Evolutionary conservation across 2,797 vertebrate species (phyloP).

Genomic region (Scolopax bukidnonensis): DNA sequence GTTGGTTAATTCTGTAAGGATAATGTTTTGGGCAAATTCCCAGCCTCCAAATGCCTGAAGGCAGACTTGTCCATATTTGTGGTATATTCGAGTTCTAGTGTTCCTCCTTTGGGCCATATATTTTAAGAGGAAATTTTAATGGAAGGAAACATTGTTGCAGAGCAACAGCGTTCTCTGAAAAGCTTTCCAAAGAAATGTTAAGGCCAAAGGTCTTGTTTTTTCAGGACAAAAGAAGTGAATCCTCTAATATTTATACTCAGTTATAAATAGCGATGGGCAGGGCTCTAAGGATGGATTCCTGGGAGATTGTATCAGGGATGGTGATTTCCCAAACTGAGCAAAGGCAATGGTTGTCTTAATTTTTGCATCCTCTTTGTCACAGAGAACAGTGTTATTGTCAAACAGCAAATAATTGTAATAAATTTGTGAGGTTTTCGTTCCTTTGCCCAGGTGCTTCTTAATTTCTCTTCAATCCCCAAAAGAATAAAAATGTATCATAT

Average conservation of each 20-base stretch:
- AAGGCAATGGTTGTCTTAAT: background rate
- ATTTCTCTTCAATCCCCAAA: background rate
- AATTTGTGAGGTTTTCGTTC: background rate
- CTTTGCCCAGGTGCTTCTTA: background rate
- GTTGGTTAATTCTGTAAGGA: constrained; percentile 19
- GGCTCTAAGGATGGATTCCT: constrained; percentile 11
- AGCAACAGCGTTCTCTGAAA: background rate
- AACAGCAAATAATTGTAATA: background rate
- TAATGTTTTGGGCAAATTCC: constrained; percentile 35
- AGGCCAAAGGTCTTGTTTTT: constrained; percentile 24
- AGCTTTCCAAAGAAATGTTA: background rate
- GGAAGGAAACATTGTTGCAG: constrained; percentile 21
- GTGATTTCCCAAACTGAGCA: background rate
- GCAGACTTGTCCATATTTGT: constrained; percentile 44
- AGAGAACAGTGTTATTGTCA: background rate
- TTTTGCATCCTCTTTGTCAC: background rate
- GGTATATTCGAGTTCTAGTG: constrained; percentile 26
- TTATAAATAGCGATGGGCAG: background rate
- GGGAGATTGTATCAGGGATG: background rate
- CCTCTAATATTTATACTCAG: constrained; percentile 20
- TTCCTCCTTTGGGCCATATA: constrained; percentile 30
- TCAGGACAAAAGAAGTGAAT: background rate
- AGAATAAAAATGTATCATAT: background rate
- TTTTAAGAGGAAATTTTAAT: constrained; percentile 47
- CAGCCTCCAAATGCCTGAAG: constrained; percentile 32